phyloP scores from a whole-genome alignment of 2,888 invertebrate species.

The Zootermopsis nevadensis region DNA sequence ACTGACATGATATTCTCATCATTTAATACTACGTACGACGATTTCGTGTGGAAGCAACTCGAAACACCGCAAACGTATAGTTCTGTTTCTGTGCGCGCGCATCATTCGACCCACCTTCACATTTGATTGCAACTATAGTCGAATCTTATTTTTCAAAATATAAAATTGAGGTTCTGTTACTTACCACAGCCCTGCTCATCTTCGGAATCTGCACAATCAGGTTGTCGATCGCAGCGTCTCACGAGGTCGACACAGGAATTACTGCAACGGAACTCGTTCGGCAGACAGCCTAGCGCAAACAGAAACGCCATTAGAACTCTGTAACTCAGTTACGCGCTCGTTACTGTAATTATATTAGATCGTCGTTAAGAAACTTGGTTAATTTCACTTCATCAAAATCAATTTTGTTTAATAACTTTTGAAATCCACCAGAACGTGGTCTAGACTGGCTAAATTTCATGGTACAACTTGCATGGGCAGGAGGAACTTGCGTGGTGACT shows the following conservation, averaged over 20 bases:
- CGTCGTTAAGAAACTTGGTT: neutral
- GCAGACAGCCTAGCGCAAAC: constrained; percentile 61
- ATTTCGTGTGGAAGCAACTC: too few relatives aligned
- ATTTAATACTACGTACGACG: too few relatives aligned
- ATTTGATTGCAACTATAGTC: too few relatives aligned
- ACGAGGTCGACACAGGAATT: constrained; percentile 63
- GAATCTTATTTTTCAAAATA: neutral
- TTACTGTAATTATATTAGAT: neutral
- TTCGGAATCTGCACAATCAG: constrained; percentile 61
- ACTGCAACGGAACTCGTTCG: constrained; percentile 63
- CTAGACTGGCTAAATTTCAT: neutral
- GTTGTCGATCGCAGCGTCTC: constrained; percentile 61
- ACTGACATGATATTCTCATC: too few relatives aligned
- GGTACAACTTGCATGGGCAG: neutral
- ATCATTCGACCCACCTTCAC: too few relatives aligned
- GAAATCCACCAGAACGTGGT: neutral
- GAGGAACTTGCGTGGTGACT: neutral
- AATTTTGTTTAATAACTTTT: neutral
- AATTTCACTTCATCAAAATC: neutral
- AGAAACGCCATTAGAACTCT: neutral
- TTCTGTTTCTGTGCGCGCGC: too few relatives aligned
- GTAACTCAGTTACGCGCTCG: neutral
- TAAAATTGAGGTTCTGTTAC: constrained; percentile 50
- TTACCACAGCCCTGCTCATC: constrained; percentile 64
- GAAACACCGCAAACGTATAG: too few relatives aligned